Base-by-base conservation (phyloP, 2,113 vertebrate genomes). In the Paramisgurnus dabryanus region DNA sequence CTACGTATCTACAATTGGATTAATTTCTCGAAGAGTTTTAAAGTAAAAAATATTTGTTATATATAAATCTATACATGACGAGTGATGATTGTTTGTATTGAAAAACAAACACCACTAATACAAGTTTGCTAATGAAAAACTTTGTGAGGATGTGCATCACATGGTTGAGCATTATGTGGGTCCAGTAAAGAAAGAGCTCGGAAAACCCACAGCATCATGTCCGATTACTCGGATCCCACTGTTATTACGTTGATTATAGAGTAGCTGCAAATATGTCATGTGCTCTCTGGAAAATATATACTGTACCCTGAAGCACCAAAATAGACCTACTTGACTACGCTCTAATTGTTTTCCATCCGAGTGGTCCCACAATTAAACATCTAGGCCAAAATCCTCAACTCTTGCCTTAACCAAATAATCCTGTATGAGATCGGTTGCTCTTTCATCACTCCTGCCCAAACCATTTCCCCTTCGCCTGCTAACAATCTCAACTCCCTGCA, bases 401-500 rank as follows among this genome's bases (percentile, higher is more conserved):
- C 57, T 47, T 43, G 13, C 60, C 57, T 17, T 40, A 43, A 58
- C 73, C 66, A 41, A 80, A 41, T 43, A 8, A 27, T 66, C 39
- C 61, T 45, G 13, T 27, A 40, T 61, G 70, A 58, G 39, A 61
- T 68, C 63, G 13, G 49, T 64, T 60, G n/a, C 55, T 66, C 66
- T 71, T 67, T 72, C 76, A 67, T 82, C 70, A 82, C 76, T 41
- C 69, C 49, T 41, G 12, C 58, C 70, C 63, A 3, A 67, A 45
- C 58, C 64, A 53, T 63, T 79, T 79, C 75, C 79, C 55, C 43
- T 43, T 27, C 43, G 72, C 55, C 63, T 60, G 81, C 73, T 82
- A 82, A 82, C 78, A 63, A 82, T 78, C 81, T 34, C 27, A 67
- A 78, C 75, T 39, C 67, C 7, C 7, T 43, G 45, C 57, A 72